These are phyloP conservation scores for Thysanoteuthis rhombus DNA, from an alignment of 2,888 invertebrate species.

Conservation along the genomic window DNA sequence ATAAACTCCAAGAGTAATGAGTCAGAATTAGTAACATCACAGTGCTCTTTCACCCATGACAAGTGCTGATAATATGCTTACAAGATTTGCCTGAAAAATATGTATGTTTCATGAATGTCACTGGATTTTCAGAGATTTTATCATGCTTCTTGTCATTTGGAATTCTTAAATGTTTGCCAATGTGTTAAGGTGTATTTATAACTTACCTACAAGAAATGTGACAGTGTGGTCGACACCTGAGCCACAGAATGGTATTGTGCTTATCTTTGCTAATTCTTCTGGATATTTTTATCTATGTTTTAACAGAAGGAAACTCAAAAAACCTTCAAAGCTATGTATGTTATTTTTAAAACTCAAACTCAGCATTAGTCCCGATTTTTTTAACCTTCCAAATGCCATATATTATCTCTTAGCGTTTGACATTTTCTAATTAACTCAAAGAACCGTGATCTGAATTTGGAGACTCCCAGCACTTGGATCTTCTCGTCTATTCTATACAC, in stretches of 20 bases:
- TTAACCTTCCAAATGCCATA: no score
- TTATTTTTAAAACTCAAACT: no score
- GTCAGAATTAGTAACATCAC: neutral
- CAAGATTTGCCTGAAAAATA: neutral
- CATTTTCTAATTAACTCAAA: no score
- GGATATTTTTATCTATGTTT: neutral
- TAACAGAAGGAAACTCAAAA: no score
- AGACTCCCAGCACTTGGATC: no score
- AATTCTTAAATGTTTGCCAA: neutral
- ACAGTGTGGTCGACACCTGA: neutral
- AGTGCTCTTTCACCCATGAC: neutral
- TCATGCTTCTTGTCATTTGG: neutral
- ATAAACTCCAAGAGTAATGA: neutral
- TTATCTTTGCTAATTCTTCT: neutral
- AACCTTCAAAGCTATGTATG: no score
- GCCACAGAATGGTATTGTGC: neutral
- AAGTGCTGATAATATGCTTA: neutral
- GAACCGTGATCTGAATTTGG: no score
- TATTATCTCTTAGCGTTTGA: no score
- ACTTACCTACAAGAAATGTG: neutral
- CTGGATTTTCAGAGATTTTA: neutral
- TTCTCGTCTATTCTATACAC: no score
- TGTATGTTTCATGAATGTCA: neutral
- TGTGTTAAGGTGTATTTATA: neutral
- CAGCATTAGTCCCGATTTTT: no score